A percentile compares a stretch with the other conserved stretches of the same genome.
Evolutionary conservation across 2,888 invertebrate species (phyloP).

Genomic region (Crematogaster levior): DNA sequence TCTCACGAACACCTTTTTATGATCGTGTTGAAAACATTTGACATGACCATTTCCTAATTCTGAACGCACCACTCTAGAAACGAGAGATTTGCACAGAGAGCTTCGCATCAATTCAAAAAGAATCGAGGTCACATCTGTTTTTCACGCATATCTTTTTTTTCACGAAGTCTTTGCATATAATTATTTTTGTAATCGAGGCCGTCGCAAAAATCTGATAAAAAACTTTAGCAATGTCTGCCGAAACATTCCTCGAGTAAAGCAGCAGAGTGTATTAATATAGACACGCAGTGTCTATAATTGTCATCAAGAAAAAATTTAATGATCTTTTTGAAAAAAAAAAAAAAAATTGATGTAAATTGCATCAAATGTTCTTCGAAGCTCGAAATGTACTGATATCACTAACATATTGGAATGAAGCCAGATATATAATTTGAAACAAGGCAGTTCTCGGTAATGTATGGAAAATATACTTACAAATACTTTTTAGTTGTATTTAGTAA

Average conservation of each 20-base stretch:
- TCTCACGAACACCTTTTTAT: background rate
- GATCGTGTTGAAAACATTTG: background rate
- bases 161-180: slow-evolving; percentile 58
- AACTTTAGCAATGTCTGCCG: slow-evolving; percentile 56
- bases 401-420: slow-evolving; percentile 30
- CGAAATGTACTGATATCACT: slow-evolving; percentile 15
- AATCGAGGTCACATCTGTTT: slow-evolving; percentile 74
- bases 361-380: background rate
- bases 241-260: slow-evolving; percentile 19
- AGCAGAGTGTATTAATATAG: slow-evolving; percentile 8
- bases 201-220: slow-evolving; percentile 52
- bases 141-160: slow-evolving; percentile 53
- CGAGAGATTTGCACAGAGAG: slow-evolving; percentile 58
- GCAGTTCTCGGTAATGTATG: slow-evolving; percentile 17
- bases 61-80: slow-evolving; percentile 39
- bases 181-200: slow-evolving; percentile 74
- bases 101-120: slow-evolving; percentile 61
- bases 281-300: slow-evolving; percentile 52
- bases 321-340: too few relatives aligned
- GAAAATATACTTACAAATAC: background rate
- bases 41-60: slow-evolving; percentile 50
- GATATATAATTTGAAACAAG: slow-evolving; percentile 30
- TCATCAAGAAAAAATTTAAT: slow-evolving; percentile 1
- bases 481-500: slow-evolving; percentile 16
- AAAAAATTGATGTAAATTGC: slow-evolving; percentile 11